phyloP scores from a whole-genome alignment of 2,797 vertebrate genomes.

The Halcyon badia region DNA sequence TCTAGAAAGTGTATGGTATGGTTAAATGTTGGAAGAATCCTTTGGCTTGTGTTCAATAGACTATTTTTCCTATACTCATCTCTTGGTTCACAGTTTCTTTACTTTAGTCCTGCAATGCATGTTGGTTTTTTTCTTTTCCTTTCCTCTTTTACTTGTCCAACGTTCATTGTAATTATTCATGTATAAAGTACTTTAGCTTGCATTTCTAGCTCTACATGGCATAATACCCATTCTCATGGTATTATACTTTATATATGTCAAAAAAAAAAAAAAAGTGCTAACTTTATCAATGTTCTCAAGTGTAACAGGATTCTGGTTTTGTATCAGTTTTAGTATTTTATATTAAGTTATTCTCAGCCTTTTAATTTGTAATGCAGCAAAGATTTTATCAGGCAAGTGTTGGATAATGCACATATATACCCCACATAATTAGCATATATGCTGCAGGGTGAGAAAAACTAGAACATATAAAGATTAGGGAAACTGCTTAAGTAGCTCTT shows the following conservation, averaged over 20 bases:
- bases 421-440: slow-evolving; percentile 21
- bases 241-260: neutral
- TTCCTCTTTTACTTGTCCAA: slow-evolving; percentile 4
- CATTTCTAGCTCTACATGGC: slow-evolving; percentile 4
- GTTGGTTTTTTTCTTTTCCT: neutral
- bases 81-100: slow-evolving; percentile 8
- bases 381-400: slow-evolving; percentile 20
- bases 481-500: slow-evolving; percentile 42
- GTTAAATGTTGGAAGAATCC: slow-evolving; percentile 25
- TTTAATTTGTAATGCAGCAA: slow-evolving; percentile 36
- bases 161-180: slow-evolving; percentile 45
- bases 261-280: neutral
- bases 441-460: slow-evolving; percentile 55
- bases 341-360: slow-evolving; percentile 36
- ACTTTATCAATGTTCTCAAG: neutral
- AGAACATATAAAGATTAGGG: slow-evolving; percentile 40
- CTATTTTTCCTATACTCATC: slow-evolving; percentile 16
- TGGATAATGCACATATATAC: slow-evolving; percentile 1
- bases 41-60: slow-evolving; percentile 12
- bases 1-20: slow-evolving; percentile 41
- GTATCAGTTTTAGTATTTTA: neutral
- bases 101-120: slow-evolving; percentile 65
- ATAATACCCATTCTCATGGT: slow-evolving; percentile 31
- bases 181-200: slow-evolving; percentile 15
- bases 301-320: neutral